phyloP scores from a whole-genome alignment of 2,888 invertebrate genomes.

The Gymnocheta viridis region DNA sequence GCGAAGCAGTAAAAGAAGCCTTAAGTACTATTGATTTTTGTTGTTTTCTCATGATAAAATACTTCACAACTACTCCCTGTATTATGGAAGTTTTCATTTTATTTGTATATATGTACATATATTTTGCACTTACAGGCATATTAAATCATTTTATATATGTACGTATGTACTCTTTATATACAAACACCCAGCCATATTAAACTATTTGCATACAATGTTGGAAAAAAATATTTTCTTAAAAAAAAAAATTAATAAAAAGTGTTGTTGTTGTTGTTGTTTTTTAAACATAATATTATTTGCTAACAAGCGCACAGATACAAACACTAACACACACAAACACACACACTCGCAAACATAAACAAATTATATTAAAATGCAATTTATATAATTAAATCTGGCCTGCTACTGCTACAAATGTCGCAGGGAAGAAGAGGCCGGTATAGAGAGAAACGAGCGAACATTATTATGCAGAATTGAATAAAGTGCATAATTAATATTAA shows the following conservation, averaged over 20 bases:
- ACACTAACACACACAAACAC: not conserved
- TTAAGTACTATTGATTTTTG: conserved; percentile 76
- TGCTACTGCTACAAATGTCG: conserved; percentile 15
- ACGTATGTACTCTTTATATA: not conserved
- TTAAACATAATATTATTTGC: conserved; percentile 35
- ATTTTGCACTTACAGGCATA: conserved; percentile 58
- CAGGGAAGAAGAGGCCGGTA: too few species aligned
- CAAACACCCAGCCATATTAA: not conserved
- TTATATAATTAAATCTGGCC: conserved; percentile 58
- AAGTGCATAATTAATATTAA: conserved; percentile 38
- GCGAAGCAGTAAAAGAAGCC: conserved; percentile 75
- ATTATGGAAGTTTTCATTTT: conserved; percentile 20
- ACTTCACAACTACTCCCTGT: conserved; percentile 53
- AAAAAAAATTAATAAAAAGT: conserved; percentile 14
- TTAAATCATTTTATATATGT: conserved; percentile 50
- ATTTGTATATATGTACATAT: not conserved
- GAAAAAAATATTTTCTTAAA: conserved; percentile 2
- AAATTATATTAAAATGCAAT: conserved; percentile 65
- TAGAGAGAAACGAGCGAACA: not conserved
- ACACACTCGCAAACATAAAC: not conserved
- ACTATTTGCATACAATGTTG: conserved; percentile 37
- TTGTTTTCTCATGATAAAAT: conserved; percentile 66
- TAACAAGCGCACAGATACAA: conserved; percentile 13
- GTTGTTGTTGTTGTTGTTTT: conserved; percentile 8
- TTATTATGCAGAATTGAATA: not conserved